phyloP scores from a whole-genome alignment of 2,113 vertebrate genomes.

The Erpornis zantholeuca region DNA sequence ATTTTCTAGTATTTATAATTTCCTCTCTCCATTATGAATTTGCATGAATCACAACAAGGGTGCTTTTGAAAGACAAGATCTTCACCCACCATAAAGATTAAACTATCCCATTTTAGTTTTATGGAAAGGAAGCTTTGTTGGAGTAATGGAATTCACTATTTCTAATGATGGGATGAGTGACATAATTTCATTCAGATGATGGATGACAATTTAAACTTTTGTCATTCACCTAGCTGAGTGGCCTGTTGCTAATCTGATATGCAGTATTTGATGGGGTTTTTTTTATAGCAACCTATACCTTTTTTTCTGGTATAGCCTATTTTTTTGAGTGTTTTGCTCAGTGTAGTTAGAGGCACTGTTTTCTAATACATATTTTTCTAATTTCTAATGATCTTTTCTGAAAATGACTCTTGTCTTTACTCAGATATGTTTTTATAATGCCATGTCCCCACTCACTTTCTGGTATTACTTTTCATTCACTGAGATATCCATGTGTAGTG shows the following conservation, averaged over 20 bases:
- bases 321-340: neutral
- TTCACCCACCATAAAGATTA: neutral
- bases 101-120: neutral
- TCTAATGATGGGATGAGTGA: neutral
- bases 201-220: neutral
- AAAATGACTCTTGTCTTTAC: neutral
- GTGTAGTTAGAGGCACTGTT: neutral
- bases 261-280: rapidly evolving
- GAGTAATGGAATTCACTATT: neutral
- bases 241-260: neutral
- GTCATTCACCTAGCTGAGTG: neutral
- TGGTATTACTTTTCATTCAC: neutral
- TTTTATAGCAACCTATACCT: too few relatives aligned
- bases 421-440: neutral
- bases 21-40: neutral
- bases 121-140: neutral
- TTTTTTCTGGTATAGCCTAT: too few relatives aligned
- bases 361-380: neutral
- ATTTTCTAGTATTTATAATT: neutral
- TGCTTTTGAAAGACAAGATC: neutral
- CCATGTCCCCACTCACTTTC: neutral
- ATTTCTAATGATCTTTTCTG: neutral
- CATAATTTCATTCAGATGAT: neutral
- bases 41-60: neutral
- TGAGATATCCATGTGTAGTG: neutral